Base-by-base conservation (phyloP, 1,140 invertebrate species). In the Augochlora pura region DNA sequence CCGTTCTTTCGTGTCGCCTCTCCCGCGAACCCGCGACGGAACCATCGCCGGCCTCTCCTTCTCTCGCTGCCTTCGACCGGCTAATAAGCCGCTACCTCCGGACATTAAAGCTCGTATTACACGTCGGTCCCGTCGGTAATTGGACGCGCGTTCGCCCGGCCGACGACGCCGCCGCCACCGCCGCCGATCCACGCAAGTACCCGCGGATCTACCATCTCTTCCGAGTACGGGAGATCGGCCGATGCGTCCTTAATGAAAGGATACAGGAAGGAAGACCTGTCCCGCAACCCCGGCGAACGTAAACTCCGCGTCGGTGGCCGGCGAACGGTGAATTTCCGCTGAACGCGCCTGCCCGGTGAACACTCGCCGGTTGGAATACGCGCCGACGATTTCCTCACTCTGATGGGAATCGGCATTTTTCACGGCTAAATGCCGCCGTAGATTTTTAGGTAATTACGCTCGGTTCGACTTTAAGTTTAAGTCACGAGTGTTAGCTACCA, bases 41-140 rank as follows among this genome's bases (percentile, higher is more conserved):
- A n/a, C 72, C 27, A 16, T 42, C 4, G 5, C 21, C 39, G 52
- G 54, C 2, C 23, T 75, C 27, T 70, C 23, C 23, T 12, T 54
- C 21, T 18, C 4, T 46, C 69, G 63, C 42, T 54, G 77, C 54
- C 62, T 38, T 63, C 49, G 27, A 25, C 18, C 64, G 46, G 81
- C 86, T 89, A 88, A 90, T 89, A 90, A 89, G 87, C 87, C 84
- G 87, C 79, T 80, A 72, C 82, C 62, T 67, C 42, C 49, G 76
- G 67, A 72, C 77, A 62, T 78, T 83, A 85, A 87, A 88, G 80
- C 83, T 85, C 86, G 81, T 83, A 83, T 87, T 88, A 85, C 83
- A 86, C 81, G 77, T 77, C 76, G 73, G 73, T 38, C 80, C 72
- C 81, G 68, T 80, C 80, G 82, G 81, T 88, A 88, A 88, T 88